phyloP scores from a whole-genome alignment of 2,888 invertebrate species.

The Noctua janthe region DNA sequence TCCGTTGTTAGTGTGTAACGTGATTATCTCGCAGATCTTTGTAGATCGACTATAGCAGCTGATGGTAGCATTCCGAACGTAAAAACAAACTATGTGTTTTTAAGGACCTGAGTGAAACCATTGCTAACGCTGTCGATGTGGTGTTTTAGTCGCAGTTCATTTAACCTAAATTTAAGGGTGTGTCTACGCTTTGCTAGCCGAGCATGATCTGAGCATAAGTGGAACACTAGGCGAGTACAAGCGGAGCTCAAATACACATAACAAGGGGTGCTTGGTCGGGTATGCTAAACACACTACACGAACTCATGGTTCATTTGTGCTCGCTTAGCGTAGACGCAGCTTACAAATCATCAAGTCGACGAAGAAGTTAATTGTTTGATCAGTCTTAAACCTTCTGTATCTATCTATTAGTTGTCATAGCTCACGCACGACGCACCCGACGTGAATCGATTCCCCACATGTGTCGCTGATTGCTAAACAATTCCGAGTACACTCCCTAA shows the following conservation, averaged over 20 bases:
- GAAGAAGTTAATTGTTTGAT: not conserved
- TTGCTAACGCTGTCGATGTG: not conserved
- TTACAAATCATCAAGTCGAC: not conserved
- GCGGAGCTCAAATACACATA: not conserved
- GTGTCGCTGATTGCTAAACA: slow-evolving; percentile 63
- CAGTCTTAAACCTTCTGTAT: slow-evolving; percentile 8
- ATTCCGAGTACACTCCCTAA: slow-evolving; percentile 55
- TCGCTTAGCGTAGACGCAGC: not conserved
- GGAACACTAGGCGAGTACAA: too few species aligned
- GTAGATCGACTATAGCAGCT: not conserved
- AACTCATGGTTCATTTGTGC: not conserved
- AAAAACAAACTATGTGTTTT: too few species aligned
- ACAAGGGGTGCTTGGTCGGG: not conserved
- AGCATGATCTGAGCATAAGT: not conserved
- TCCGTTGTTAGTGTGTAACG: too few species aligned
- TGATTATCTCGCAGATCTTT: not conserved
- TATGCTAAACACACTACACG: not conserved
- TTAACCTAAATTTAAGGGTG: not conserved
- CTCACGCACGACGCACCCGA: slow-evolving; percentile 45
- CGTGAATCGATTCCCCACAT: slow-evolving; percentile 60
- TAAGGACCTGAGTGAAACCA: not conserved
- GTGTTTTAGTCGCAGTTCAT: not conserved
- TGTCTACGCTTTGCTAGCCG: not conserved
- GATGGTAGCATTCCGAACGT: not conserved
- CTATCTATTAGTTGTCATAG: not conserved